A percentile compares a stretch with the other conserved stretches of the same genome.
phyloP scores from a whole-genome alignment of 92 coral and sea anemone species.

The Plumapathes pennacea region DNA sequence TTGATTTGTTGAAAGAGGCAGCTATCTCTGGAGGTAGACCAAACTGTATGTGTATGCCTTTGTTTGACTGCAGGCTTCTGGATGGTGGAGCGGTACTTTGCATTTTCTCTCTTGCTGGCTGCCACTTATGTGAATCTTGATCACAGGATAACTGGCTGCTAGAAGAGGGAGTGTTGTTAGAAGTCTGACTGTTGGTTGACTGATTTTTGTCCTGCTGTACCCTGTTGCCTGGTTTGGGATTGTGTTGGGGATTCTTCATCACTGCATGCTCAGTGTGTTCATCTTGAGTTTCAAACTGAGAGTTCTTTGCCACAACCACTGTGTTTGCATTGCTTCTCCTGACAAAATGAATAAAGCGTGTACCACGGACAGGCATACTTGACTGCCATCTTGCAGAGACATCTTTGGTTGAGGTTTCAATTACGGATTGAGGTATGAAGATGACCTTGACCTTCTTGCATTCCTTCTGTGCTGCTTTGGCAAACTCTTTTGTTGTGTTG shows the following conservation, averaged over 20 bases:
- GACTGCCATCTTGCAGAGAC: slow-evolving; percentile 10
- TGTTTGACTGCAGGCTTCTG: neutral
- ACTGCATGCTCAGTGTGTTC: no score
- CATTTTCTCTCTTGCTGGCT: no score
- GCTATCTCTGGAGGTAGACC: slow-evolving; percentile 7
- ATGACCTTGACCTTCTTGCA: slow-evolving; percentile 17
- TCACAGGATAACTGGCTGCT: no score
- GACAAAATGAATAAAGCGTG: slow-evolving; percentile 2
- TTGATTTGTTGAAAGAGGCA: slow-evolving; percentile 15
- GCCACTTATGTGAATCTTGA: no score
- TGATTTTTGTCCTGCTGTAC: no score
- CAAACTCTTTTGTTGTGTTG: slow-evolving; percentile 22
- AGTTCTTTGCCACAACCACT: slow-evolving; percentile 26
- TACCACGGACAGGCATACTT: slow-evolving; percentile 10
- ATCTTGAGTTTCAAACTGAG: slow-evolving; percentile 13
- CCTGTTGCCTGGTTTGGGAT: no score
- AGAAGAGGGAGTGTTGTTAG: no score
- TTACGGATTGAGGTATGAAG: slow-evolving; percentile 1
- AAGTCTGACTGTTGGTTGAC: no score
- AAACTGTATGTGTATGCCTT: no score
- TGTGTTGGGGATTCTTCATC: no score
- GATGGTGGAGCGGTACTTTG: no score
- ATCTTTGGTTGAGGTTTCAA: neutral
- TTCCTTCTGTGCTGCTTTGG: slow-evolving; percentile 7
- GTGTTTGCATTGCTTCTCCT: slow-evolving; percentile 11